Evolutionary conservation across 2,113 vertebrate genomes (phyloP), one percentile per base, ranked within the genome.

Genomic region (Dicaeum eximium): DNA sequence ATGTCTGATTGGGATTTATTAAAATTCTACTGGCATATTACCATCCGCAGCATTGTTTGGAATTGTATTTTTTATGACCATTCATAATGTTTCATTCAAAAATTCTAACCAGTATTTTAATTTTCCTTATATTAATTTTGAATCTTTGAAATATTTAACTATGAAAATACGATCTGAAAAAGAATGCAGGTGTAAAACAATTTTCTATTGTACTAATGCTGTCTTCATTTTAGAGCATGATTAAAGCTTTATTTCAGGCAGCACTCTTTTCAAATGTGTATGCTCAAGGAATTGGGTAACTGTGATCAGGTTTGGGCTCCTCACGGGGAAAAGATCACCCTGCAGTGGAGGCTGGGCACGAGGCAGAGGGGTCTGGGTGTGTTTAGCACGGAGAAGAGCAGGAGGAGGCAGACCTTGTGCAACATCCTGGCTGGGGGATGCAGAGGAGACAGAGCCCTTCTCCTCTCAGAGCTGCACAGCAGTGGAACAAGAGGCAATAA

Each of bases 391-490:
- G 28, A n/a, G 54, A 51, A 9, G 72, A 40, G 56, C 42, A 73
- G 20, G 23, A 8, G 23, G 38, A 78, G 64, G 20, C 31, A 65
- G 23, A 74, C 2, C 9, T 73, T 33, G 30, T 48, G n/a, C 61
- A 67, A 1, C 11, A 10, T 10, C 0, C 1, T 44, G 22, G 15
- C 22, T 1, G 1, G 15, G 62, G 31, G 10, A 40, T 27, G 45
- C 33, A 51, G 57, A 66, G 47, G 40, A 42, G 24, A 14, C 31
- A 48, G 27, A 92, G 11, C 65, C 24, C 10, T n/a, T 27, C 25
- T 67, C 42, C 51, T 73, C 42, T 66, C 22, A n/a, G 56, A 71
- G 22, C 23, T 77, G 13, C 25, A 18, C 28, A 37, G 20, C 1
- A 17, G 10, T 10, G 65, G 28, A 77, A 20, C 20, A 56, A 67